These are phyloP conservation scores for Eidolon helvum DNA, from an alignment of 2,113 vertebrate genomes.

Conservation along the genomic window DNA sequence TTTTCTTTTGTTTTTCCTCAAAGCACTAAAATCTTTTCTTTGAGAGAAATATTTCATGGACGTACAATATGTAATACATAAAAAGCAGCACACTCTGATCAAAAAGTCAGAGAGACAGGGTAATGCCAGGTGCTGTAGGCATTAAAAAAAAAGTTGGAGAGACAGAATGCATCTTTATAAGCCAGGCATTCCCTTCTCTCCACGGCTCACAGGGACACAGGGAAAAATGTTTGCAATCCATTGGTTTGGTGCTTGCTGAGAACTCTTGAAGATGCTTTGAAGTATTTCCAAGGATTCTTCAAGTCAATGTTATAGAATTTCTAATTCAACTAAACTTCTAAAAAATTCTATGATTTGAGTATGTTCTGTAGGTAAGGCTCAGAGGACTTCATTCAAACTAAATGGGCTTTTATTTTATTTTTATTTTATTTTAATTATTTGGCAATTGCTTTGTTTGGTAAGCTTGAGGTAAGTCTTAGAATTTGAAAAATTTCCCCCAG, in stretches of 20 bases:
- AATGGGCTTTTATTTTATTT: not conserved
- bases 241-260: not conserved
- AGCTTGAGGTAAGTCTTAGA: not conserved
- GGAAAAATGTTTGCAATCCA: not conserved
- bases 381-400: not conserved
- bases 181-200: not conserved
- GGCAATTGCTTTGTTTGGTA: constrained; percentile 10
- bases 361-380: not conserved
- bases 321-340: not conserved
- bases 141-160: not conserved
- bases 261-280: constrained; percentile 37
- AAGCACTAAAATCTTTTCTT: not conserved
- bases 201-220: not conserved
- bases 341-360: constrained; percentile 23
- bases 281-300: constrained; percentile 5
- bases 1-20: not conserved
- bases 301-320: constrained; percentile 13
- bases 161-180: not conserved
- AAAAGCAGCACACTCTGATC: not conserved
- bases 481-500: not conserved
- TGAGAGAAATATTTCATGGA: not conserved
- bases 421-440: not conserved
- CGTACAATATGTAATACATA: not conserved
- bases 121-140: too few species aligned
- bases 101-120: not conserved